phyloP scores from a whole-genome alignment of 1,140 invertebrate species.

The Ylistrum balloti region DNA sequence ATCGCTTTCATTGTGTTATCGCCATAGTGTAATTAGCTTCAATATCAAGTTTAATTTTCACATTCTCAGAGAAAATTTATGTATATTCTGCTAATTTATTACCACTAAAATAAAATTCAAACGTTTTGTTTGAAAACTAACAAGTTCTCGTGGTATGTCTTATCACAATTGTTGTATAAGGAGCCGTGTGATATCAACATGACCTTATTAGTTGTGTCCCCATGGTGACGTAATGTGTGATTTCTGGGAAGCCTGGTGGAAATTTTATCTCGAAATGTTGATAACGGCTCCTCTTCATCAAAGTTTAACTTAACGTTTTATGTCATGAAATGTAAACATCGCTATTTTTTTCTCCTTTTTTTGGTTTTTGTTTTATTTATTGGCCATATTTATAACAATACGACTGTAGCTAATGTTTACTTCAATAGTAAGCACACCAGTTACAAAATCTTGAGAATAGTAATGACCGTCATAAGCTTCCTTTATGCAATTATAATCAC shows the following conservation, averaged over 20 bases:
- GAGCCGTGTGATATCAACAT: background rate
- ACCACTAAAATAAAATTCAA: background rate
- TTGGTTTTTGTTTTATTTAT: too few species aligned
- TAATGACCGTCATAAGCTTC: too few species aligned
- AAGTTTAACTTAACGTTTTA: background rate
- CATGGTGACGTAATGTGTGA: slow-evolving; percentile 24
- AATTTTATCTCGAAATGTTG: background rate
- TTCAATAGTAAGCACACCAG: too few species aligned
- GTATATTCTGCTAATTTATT: background rate
- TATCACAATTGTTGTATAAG: slow-evolving; percentile 12
- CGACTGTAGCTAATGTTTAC: too few species aligned
- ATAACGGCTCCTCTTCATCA: background rate
- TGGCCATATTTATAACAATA: too few species aligned
- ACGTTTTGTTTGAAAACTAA: background rate
- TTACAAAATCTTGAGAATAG: too few species aligned
- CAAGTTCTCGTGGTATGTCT: background rate
- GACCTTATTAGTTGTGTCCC: background rate
- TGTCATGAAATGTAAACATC: background rate
- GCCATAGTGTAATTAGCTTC: background rate
- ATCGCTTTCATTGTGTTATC: background rate
- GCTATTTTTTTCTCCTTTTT: too few species aligned
- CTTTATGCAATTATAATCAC: too few species aligned
- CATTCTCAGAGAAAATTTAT: background rate
- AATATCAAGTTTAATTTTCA: background rate
- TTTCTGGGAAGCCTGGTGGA: background rate